Evolutionary conservation across 2,797 vertebrate species (phyloP).

Genomic region (Percopsis omiscomaycus): DNA sequence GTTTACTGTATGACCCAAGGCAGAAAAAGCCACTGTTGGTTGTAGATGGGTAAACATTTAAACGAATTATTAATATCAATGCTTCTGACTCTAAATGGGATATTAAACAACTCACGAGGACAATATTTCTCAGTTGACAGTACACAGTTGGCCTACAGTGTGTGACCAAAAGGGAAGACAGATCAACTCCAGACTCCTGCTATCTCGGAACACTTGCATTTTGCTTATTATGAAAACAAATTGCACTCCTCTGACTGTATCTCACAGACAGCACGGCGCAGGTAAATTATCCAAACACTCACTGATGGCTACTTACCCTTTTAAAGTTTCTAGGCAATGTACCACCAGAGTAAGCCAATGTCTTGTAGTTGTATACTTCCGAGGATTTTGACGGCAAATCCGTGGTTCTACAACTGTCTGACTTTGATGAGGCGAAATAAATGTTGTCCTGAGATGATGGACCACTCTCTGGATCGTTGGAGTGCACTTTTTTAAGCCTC

Average conservation of each 20-base stretch:
- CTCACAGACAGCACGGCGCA: neutral
- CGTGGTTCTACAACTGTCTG: slow-evolving; percentile 76
- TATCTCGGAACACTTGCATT: neutral
- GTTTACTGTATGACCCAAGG: too few species aligned
- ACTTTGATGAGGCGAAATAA: slow-evolving; percentile 82
- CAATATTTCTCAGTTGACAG: neutral
- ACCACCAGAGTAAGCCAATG: slow-evolving; percentile 89
- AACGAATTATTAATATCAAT: neutral
- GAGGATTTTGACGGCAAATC: slow-evolving; percentile 63
- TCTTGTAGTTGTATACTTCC: slow-evolving; percentile 82
- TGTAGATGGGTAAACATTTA: too few species aligned
- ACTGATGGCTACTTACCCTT: slow-evolving; percentile 71
- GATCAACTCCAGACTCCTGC: neutral
- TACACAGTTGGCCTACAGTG: neutral
- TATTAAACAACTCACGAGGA: too few species aligned
- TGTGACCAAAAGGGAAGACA: neutral
- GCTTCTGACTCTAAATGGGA: too few species aligned
- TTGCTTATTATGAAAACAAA: neutral
- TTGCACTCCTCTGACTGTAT: too few species aligned
- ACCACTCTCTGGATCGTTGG: slow-evolving; percentile 73
- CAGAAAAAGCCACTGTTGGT: too few species aligned
- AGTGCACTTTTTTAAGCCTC: slow-evolving; percentile 82
- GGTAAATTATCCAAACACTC: neutral
- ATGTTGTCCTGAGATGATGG: slow-evolving; percentile 61
- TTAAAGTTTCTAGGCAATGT: slow-evolving; percentile 85